Evolutionary conservation across 2,113 vertebrate species (phyloP).

Genomic region (Melanotaenia duboulayi): DNA sequence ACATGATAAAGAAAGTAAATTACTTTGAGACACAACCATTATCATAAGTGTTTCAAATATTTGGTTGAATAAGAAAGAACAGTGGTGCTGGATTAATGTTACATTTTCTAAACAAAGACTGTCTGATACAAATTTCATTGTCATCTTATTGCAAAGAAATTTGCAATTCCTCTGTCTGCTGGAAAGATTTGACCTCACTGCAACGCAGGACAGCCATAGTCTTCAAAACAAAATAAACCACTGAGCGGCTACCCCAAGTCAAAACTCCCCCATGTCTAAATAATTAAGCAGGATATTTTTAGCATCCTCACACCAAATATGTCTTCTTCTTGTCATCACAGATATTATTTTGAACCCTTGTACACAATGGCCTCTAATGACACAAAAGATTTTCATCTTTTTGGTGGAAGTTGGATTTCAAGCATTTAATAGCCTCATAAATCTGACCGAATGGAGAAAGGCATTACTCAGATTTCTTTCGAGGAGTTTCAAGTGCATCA

Average conservation of each 20-base stretch:
- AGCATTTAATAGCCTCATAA: conserved; percentile 27
- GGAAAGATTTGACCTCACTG: conserved; percentile 59
- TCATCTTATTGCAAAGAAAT: neutral
- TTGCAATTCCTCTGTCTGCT: conserved; percentile 32
- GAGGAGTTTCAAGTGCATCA: conserved; percentile 43
- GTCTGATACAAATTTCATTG: too few relatives aligned
- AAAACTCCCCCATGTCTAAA: conserved; percentile 39
- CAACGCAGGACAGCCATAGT: conserved; percentile 9
- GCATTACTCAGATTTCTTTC: conserved; percentile 36
- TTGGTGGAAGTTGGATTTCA: conserved; percentile 41
- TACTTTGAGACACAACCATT: neutral
- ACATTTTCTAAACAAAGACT: too few relatives aligned
- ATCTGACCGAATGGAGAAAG: conserved; percentile 24
- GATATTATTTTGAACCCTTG: conserved; percentile 19
- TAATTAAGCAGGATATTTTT: conserved; percentile 56
- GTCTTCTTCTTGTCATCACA: conserved; percentile 1
- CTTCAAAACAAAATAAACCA: conserved; percentile 49
- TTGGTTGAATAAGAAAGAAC: neutral
- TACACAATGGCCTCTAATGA: conserved; percentile 23
- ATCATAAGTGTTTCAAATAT: neutral
- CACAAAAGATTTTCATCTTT: conserved; percentile 54
- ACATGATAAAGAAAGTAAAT: neutral
- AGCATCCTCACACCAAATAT: conserved; percentile 33
- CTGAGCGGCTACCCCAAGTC: neutral
- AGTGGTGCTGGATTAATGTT: neutral